Conservation (phyloP, 1,140 invertebrate species). For the Drosophila varians region DNA sequence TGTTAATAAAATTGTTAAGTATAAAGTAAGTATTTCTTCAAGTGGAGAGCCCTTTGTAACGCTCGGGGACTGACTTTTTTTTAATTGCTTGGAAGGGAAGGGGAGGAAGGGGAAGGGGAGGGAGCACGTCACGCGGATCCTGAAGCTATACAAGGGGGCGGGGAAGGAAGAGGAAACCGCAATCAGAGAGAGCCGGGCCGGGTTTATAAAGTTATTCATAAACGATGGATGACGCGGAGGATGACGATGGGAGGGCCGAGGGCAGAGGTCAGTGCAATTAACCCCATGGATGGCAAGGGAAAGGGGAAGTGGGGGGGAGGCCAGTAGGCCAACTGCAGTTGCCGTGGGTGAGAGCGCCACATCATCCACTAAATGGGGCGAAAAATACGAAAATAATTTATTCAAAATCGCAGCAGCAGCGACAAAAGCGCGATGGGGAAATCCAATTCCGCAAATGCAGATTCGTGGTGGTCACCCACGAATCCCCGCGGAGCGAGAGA, state of each 20-base stretch:
- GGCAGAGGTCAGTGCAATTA: conserved; percentile 34
- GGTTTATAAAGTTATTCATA: conserved; percentile 37
- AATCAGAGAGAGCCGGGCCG: conserved; percentile 12
- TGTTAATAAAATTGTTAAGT: no score
- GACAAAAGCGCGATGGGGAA: background rate
- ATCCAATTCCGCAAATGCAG: conserved; percentile 23
- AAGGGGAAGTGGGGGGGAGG: no score
- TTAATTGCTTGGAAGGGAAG: conserved; percentile 87
- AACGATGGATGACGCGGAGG: background rate
- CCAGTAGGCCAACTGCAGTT: conserved; percentile 38
- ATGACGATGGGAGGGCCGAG: background rate
- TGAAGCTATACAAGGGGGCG: conserved; percentile 34
- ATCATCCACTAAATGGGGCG: background rate
- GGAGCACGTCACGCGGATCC: conserved; percentile 86
- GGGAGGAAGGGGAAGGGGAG: no score
- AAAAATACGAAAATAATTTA: conserved; percentile 16
- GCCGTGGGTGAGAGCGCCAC: background rate
- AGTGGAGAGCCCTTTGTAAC: conserved; percentile 7
- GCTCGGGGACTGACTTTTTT: conserved; percentile 83
- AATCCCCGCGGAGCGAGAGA: no score
- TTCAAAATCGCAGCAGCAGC: conserved; percentile 25
- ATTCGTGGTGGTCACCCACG: no score
- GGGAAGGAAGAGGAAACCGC: conserved; percentile 32
- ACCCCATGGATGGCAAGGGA: no score
- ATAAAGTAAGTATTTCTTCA: no score